phyloP scores from a whole-genome alignment of 2,888 invertebrate species.

The Mimas tiliae region DNA sequence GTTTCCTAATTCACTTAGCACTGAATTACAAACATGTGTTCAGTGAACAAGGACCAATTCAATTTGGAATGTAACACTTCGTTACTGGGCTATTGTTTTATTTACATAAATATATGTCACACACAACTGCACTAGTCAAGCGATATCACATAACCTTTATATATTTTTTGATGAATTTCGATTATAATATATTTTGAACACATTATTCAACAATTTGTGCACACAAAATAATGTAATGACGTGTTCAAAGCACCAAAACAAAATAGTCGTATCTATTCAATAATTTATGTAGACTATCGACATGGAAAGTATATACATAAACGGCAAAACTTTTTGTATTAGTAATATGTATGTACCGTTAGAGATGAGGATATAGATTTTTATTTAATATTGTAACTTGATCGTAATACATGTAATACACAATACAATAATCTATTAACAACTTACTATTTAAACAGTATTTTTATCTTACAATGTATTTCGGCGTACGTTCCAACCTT shows the following conservation, averaged over 20 bases:
- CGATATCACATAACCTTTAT: slow-evolving; percentile 47
- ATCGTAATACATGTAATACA: slow-evolving; percentile 74
- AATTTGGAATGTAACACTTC: slow-evolving; percentile 76
- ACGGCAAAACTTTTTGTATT: slow-evolving; percentile 51
- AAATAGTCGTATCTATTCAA: slow-evolving; percentile 52
- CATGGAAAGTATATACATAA: slow-evolving; percentile 69
- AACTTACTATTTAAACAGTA: slow-evolving; percentile 80
- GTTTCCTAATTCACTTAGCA: slow-evolving; percentile 69
- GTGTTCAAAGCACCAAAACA: slow-evolving; percentile 58
- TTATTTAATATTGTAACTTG: slow-evolving; percentile 72
- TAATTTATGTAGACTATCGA: slow-evolving; percentile 54
- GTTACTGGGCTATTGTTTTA: slow-evolving; percentile 62
- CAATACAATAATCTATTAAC: slow-evolving; percentile 74
- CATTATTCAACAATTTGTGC: slow-evolving; percentile 64
- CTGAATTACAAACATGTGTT: slow-evolving; percentile 54
- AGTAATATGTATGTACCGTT: slow-evolving; percentile 22
- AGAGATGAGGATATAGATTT: slow-evolving; percentile 44
- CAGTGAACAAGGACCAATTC: slow-evolving; percentile 55
- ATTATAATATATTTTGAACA: slow-evolving; percentile 49
- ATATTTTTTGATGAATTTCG: slow-evolving; percentile 34
- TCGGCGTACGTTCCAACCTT: slow-evolving; percentile 35
- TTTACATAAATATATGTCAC: slow-evolving; percentile 63
- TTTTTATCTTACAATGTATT: slow-evolving; percentile 71
- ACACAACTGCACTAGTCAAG: slow-evolving; percentile 44
- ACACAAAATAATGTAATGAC: slow-evolving; percentile 50